Evolutionary conservation across 64 coral and sea anemone genomes (phyloP).

Genomic region (Acropora yongei): DNA sequence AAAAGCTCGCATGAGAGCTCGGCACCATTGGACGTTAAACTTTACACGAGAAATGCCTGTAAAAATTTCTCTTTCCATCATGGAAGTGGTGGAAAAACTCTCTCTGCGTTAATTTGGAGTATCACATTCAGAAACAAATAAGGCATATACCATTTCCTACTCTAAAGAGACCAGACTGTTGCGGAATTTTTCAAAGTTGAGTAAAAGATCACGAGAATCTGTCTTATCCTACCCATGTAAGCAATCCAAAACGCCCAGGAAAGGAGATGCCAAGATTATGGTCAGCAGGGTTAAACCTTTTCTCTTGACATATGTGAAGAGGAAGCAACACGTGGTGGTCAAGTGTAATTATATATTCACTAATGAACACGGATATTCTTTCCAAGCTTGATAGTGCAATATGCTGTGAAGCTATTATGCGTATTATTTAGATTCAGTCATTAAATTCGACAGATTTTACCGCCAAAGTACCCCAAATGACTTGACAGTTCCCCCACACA

Average conservation of each 20-base stretch:
- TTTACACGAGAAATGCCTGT: too few relatives aligned
- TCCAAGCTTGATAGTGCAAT: conserved; percentile 50
- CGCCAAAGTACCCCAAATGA: too few relatives aligned
- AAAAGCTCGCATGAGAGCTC: too few relatives aligned
- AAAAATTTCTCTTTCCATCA: not conserved
- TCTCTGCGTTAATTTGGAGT: conserved; percentile 36
- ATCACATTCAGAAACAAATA: not conserved
- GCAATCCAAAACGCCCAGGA: conserved; percentile 37
- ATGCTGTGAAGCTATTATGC: too few relatives aligned
- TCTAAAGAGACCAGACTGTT: too few relatives aligned
- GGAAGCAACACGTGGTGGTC: conserved; percentile 46
- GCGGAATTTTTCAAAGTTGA: too few relatives aligned
- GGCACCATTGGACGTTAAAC: too few relatives aligned
- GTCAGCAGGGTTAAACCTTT: conserved; percentile 31
- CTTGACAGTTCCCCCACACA: too few relatives aligned
- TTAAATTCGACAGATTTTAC: too few relatives aligned
- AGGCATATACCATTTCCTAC: too few relatives aligned
- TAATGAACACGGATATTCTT: conserved; percentile 51
- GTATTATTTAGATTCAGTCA: too few relatives aligned
- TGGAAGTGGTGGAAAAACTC: conserved; percentile 14
- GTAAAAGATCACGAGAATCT: too few relatives aligned
- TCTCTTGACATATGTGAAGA: conserved; percentile 29
- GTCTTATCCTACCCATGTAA: conserved; percentile 29
- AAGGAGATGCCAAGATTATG: conserved; percentile 28
- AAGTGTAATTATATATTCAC: conserved; percentile 55